Evolutionary conservation across 2,113 vertebrate species (phyloP).

Genomic region (Scytalopus superciliaris): DNA sequence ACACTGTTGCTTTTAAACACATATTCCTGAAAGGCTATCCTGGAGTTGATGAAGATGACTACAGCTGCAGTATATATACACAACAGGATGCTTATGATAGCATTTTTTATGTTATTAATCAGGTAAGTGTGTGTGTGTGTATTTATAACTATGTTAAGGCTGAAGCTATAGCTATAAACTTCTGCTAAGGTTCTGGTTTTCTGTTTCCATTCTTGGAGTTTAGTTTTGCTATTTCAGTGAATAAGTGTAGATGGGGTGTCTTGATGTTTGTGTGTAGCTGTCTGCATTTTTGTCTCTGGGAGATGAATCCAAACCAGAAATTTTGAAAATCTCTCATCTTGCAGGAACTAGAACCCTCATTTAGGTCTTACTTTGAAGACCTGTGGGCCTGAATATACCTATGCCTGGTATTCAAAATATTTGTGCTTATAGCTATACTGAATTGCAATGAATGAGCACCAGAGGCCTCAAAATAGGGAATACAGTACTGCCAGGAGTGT

Average conservation of each 20-base stretch:
- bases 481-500: neutral
- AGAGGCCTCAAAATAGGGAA: neutral
- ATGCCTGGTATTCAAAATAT: neutral
- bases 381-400: neutral
- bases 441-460: neutral
- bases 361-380: neutral
- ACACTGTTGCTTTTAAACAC: constrained; percentile 87
- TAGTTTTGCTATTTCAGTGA: neutral
- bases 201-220: neutral
- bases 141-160: neutral
- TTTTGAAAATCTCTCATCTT: neutral
- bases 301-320: neutral
- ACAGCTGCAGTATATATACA: constrained; percentile 85
- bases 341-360: neutral
- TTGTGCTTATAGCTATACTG: neutral
- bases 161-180: neutral
- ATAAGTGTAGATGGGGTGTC: neutral
- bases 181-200: neutral
- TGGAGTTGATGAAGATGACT: constrained; percentile 89
- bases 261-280: neutral
- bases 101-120: constrained; percentile 86
- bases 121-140: constrained; percentile 75
- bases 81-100: constrained; percentile 83
- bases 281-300: neutral
- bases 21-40: constrained; percentile 90